Evolutionary conservation across 2,113 vertebrate species (phyloP), one percentile per base, ranked within the genome.

Genomic region (Thunnus thynnus): DNA sequence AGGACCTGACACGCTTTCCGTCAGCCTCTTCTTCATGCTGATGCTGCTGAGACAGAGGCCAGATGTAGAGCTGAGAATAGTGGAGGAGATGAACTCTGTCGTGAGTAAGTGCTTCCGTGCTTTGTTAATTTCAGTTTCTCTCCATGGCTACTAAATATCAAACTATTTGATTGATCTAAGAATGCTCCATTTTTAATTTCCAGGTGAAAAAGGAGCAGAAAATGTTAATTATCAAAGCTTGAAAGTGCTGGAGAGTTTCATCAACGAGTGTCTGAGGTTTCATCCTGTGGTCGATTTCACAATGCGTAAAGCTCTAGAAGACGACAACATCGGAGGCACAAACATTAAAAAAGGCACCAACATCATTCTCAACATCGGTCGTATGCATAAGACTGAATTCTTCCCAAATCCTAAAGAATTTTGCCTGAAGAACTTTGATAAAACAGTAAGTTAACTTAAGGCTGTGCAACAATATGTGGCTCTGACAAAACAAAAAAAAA

Each of bases 1-100:
- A 0, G 98, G 96, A 0, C 98, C 98, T 0, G 98, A 99, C 75
- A 99, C 98, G 0, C 95, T 99, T 47, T 98, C 98, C n/a, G 94
- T 99, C 90, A 96, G 95, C 13, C 93, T 99, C 65, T 99, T 97
- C 91, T 98, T 98, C 83, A 97, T 99, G 98, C 88, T 99, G 3
- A 91, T 97, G 84, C 92, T 99, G 86, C 95, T 98, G 82, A 96
- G 97, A 70, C 96, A 97, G 78, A 96, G 98, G 72, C 97, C 97
- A 10, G 90, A 93, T 0, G 95, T 97, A 58, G 97, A 99, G 89
- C 91, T 95, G 63, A 93, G 88, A 71, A 91, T 99, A 48, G 86
- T 98, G 86, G 95, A 94, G 89, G 98, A 99, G 91, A 97, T 99
- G 44, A 90, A 95, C 63, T 32, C 88, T 0, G 85, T 96, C 55